These are phyloP conservation scores for Typhlomys cinereus DNA, from an alignment of 2,113 vertebrate species.

Conservation along the genomic window DNA sequence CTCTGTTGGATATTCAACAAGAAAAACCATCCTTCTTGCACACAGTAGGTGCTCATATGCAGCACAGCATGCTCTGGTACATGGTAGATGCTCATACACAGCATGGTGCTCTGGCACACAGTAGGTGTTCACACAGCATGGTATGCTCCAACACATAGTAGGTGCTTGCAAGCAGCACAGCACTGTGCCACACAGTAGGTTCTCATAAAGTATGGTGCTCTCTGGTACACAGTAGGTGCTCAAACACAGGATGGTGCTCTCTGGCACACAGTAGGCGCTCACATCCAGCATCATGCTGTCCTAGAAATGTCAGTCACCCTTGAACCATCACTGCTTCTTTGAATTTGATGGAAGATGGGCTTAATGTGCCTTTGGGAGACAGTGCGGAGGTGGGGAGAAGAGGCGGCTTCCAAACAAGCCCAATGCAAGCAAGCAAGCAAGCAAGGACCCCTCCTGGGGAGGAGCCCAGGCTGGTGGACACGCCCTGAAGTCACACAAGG, in stretches of 20 bases:
- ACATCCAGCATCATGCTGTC: rapidly evolving
- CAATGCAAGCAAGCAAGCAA: rapidly evolving
- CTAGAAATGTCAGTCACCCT: neutral
- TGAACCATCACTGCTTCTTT: neutral
- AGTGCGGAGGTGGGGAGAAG: neutral
- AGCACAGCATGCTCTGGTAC: too few relatives aligned
- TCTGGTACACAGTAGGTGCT: neutral
- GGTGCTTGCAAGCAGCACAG: neutral
- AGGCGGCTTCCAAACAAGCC: neutral
- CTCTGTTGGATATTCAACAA: neutral
- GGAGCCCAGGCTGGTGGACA: neutral
- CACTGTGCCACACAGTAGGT: neutral
- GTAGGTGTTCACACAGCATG: neutral
- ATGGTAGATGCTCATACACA: neutral
- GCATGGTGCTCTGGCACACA: neutral
- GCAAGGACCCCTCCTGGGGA: rapidly evolving
- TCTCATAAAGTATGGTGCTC: too few relatives aligned
- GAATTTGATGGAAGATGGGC: neutral
- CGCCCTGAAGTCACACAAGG: neutral
- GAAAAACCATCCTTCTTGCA: neutral
- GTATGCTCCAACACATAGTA: too few relatives aligned
- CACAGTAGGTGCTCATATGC: neutral
- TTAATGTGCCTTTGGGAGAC: neutral
- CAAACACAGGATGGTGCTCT: too few relatives aligned
- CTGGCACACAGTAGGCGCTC: neutral